phyloP scores from a whole-genome alignment of 1,140 invertebrate species.

The Bathynomus jamesi region DNA sequence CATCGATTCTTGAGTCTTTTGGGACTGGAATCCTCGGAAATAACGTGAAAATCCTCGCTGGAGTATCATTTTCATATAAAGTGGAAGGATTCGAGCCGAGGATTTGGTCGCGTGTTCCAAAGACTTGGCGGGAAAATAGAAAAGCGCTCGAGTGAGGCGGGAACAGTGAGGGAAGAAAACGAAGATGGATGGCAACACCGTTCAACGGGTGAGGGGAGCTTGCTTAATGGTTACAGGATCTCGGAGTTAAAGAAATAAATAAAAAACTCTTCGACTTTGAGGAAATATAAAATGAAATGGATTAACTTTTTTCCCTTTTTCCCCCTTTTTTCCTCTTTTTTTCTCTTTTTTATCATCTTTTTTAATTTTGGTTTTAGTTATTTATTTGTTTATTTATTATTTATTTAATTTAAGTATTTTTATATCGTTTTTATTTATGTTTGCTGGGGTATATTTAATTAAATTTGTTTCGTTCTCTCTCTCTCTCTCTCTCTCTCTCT shows the following conservation, averaged over 20 bases:
- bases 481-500: too few species aligned
- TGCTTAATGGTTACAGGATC: background rate
- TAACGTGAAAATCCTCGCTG: background rate
- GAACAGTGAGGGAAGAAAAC: background rate
- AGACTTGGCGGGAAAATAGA: background rate
- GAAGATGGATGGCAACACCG: background rate
- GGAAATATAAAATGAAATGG: constrained; percentile 1
- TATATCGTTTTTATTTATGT: too few species aligned
- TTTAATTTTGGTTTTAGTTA: too few species aligned
- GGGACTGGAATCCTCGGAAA: background rate
- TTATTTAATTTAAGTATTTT: too few species aligned
- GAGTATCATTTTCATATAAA: constrained; percentile 1
- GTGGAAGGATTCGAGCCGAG: background rate
- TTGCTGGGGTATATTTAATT: too few species aligned
- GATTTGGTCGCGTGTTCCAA: background rate
- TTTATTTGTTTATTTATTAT: too few species aligned
- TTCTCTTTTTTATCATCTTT: too few species aligned
- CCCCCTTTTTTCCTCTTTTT: too few species aligned
- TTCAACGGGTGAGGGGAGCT: background rate
- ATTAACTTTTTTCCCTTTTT: background rate
- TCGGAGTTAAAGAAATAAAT: background rate
- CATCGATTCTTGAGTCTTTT: background rate
- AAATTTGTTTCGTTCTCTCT: too few species aligned
- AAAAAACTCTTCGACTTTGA: background rate
- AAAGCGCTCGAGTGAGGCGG: background rate